phyloP scores from a whole-genome alignment of 1,140 invertebrate species.

The Odontomachus brunneus region DNA sequence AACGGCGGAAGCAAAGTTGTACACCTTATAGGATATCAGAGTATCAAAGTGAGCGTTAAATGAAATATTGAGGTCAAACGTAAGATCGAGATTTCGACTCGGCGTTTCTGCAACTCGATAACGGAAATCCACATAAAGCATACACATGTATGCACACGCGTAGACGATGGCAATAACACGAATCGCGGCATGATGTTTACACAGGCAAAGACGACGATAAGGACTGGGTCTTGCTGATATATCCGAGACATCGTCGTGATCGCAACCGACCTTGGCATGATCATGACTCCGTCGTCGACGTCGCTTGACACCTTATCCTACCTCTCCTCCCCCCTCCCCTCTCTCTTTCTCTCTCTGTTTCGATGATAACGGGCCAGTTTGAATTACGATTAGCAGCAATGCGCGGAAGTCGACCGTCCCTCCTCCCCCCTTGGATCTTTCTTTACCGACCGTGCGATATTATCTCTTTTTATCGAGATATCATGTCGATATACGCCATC shows the following conservation, averaged over 20 bases:
- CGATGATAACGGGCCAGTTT: constrained; percentile 42
- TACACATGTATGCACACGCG: not conserved
- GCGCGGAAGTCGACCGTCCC: constrained; percentile 11
- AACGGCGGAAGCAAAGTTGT: too few species aligned
- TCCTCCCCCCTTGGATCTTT: not conserved
- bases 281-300: constrained; percentile 30
- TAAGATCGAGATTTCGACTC: too few species aligned
- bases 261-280: constrained; percentile 31
- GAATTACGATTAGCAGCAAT: constrained; percentile 19
- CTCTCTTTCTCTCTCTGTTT: not conserved
- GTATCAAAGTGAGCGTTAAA: too few species aligned
- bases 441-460: not conserved
- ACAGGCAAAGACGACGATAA: constrained; percentile 5
- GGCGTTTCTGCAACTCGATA: not conserved
- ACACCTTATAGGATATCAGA: too few species aligned
- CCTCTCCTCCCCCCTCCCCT: too few species aligned
- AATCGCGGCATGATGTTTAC: constrained; percentile 13
- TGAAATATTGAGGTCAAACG: too few species aligned
- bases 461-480: not conserved
- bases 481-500: too few species aligned
- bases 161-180: not conserved
- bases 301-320: not conserved
- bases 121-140: too few species aligned
- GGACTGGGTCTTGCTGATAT: not conserved
- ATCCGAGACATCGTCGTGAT: not conserved